Evolutionary conservation across 2,888 invertebrate genomes (phyloP), one percentile per base, ranked within the genome.

Genomic region (Sarcophaga variegata): DNA sequence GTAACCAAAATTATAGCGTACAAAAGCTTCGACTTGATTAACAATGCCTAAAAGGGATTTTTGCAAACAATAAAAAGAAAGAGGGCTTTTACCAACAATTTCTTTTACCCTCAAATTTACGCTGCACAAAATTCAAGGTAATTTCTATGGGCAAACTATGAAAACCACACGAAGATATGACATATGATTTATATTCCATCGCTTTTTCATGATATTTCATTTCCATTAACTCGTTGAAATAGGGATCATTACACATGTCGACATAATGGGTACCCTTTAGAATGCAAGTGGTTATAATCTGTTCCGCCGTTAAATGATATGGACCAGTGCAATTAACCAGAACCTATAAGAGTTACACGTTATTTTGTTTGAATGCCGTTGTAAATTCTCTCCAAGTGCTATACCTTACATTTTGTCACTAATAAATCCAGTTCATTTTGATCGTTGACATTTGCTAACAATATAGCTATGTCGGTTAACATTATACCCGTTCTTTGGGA

Each of bases 271-370:
- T 95, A 84, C 95, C 95, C 79, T 95, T 94, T 81, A 96, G 95
- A n/a, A 98, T 94, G 87, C 97, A 98, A 0, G 98, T 98, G 89
- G 78, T 81, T 20, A 89, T 79, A 63, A 89, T 97, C 12, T 96
- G 95, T 92, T 98, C 98, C 3, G 98, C 99, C 93, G 95, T 96
- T 91, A 97, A 95, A 54, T 95, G 93, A 92, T 96, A 97, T 0
- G 99, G 99, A 1, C 99, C 99, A 90, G 97, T 97, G 93, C 97
- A 97, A 94, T 98, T 99, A 2, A 98, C 95, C 49, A 99, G 20
- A 79, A 91, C 83, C 91, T 91, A 17, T 11, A 78, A 81, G 62
- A 14, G 25, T 62, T 27, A 54, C 54, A 54, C 1, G 47, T 74
- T 20, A 20, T 71, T 59, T n/a, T n/a, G 8, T 59, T 22, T 2